A percentile compares a stretch with the other conserved stretches of the same genome.
These are phyloP conservation scores for Scolopax rusticola DNA, from an alignment of 2,797 vertebrate species.

Conservation along the genomic window DNA sequence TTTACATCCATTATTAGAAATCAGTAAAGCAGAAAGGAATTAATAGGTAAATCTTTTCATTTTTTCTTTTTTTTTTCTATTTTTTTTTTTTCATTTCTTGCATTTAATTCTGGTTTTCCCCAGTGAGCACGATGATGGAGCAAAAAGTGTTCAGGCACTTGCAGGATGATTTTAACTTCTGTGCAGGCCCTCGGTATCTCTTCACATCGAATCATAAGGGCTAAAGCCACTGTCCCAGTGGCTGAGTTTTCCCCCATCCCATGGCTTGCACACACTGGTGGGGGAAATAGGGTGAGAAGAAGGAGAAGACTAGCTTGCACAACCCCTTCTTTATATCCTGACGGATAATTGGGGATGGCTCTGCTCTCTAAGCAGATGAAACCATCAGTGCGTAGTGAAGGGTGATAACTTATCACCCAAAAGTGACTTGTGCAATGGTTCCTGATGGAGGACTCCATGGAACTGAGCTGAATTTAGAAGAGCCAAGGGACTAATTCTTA, in stretches of 20 bases:
- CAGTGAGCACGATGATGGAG: not conserved
- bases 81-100: not conserved
- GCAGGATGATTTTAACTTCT: not conserved
- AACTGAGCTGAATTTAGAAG: not conserved
- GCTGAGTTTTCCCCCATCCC: not conserved
- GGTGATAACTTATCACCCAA: not conserved
- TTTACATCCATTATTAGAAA: not conserved
- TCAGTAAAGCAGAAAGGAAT: not conserved
- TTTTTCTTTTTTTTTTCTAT: not conserved
- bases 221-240: not conserved
- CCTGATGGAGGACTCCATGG: not conserved
- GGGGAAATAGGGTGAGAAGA: not conserved
- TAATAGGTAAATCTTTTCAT: accelerated
- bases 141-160: not conserved
- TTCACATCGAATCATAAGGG: not conserved
- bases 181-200: not conserved
- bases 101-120: not conserved
- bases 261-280: accelerated
- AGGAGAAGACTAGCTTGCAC: not conserved
- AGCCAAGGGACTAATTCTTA: not conserved
- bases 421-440: not conserved
- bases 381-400: not conserved
- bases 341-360: not conserved
- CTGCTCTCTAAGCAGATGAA: not conserved
- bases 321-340: not conserved